Percentiles rank a stretch among this genome's conserved stretches.
These are phyloP conservation scores for Acronicta aceris DNA, from an alignment of 2,888 invertebrate genomes.

Conservation along the genomic window DNA sequence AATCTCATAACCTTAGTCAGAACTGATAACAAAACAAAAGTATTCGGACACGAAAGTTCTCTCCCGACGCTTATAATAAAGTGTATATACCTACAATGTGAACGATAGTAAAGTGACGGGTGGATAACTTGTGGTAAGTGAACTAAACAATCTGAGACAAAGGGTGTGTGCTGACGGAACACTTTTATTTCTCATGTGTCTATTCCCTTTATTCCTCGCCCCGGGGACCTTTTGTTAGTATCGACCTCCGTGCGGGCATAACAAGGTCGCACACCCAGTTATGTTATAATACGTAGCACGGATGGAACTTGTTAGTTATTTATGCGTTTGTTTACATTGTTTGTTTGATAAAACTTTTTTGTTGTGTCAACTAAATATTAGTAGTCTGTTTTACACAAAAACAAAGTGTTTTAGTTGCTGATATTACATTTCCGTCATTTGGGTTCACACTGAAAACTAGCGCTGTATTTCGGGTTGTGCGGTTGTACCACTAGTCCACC, in stretches of 20 bases:
- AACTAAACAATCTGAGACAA: slow-evolving; percentile 31
- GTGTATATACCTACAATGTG: slow-evolving; percentile 20
- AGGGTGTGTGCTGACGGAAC: slow-evolving; percentile 26
- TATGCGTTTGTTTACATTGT: slow-evolving; percentile 34
- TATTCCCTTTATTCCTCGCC: neutral
- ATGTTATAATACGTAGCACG: slow-evolving; percentile 7
- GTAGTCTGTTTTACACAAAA: slow-evolving; percentile 10
- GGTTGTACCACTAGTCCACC: too few relatives aligned
- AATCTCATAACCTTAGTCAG: too few relatives aligned
- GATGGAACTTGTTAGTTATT: slow-evolving; percentile 38
- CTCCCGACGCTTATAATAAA: slow-evolving; percentile 10
- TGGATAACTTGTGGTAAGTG: slow-evolving; percentile 35
- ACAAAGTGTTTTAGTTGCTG: slow-evolving; percentile 11
- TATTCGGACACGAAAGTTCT: neutral
- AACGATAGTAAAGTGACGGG: slow-evolving; percentile 10
- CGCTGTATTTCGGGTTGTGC: too few relatives aligned
- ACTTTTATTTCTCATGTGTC: slow-evolving; percentile 19
- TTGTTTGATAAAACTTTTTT: slow-evolving; percentile 35
- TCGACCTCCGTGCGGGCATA: slow-evolving; percentile 3
- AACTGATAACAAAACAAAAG: neutral
- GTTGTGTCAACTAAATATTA: slow-evolving; percentile 26
- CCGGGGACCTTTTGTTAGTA: slow-evolving; percentile 9
- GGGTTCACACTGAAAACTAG: too few relatives aligned
- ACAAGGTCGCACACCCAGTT: slow-evolving; percentile 10
- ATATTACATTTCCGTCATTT: neutral